Percentiles rank a stretch among this genome's conserved stretches.
These are phyloP conservation scores for Agapostemon virescens DNA, from an alignment of 2,888 invertebrate genomes.

Conservation along the genomic window DNA sequence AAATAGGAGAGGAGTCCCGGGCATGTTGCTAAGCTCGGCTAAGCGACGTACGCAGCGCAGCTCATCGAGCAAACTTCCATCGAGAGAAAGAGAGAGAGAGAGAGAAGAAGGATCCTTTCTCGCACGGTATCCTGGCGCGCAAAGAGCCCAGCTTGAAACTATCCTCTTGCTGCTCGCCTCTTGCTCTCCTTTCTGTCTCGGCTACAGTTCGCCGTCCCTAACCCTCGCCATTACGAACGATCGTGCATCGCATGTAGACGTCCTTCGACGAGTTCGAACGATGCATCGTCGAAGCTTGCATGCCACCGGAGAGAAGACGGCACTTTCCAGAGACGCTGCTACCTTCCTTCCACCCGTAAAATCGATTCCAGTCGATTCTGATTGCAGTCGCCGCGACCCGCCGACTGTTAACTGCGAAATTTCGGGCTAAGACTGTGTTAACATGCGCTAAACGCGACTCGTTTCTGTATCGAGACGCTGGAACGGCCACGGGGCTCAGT, in stretches of 20 bases:
- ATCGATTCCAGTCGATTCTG: constrained; percentile 38
- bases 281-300: constrained; percentile 32
- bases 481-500: neutral
- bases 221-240: constrained; percentile 56
- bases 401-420: constrained; percentile 23
- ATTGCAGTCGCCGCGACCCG: constrained; percentile 14
- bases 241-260: constrained; percentile 63
- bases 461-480: neutral
- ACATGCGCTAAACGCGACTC: constrained; percentile 1
- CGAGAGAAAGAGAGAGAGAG: too few species aligned
- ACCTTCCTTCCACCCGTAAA: constrained; percentile 18
- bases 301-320: constrained; percentile 28
- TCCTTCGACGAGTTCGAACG: constrained; percentile 26
- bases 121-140: constrained; percentile 14
- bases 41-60: constrained; percentile 60
- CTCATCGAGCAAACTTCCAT: constrained; percentile 56
- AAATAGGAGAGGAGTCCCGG: constrained; percentile 68
- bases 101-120: constrained; percentile 43
- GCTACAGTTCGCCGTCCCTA: constrained; percentile 38
- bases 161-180: constrained; percentile 3
- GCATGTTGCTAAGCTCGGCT: constrained; percentile 64
- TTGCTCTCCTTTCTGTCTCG: constrained; percentile 31
- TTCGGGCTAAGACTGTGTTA: neutral
- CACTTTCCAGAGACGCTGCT: neutral
- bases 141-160: neutral